Conservation (phyloP, 1,140 invertebrate species). For the Pomacea maculata region DNA sequence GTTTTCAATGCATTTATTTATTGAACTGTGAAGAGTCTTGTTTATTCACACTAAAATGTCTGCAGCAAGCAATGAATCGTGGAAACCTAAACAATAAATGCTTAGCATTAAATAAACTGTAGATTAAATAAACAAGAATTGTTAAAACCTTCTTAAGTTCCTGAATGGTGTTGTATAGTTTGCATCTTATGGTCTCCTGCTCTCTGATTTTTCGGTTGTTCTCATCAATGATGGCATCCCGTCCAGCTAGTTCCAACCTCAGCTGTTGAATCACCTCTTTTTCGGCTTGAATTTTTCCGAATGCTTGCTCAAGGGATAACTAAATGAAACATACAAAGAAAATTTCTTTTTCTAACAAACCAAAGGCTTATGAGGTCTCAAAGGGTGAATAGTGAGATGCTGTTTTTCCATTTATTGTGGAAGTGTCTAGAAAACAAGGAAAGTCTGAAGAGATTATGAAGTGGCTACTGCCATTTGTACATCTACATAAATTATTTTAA, state of each 20-base stretch:
- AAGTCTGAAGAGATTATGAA: no score
- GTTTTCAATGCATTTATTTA: no score
- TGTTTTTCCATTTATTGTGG: not conserved
- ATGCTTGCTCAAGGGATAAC: constrained; percentile 39
- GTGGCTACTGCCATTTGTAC: no score
- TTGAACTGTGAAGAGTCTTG: no score
- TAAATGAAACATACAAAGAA: constrained; percentile 1
- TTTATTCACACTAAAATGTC: no score
- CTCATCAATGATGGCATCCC: constrained; percentile 34
- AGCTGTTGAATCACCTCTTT: constrained; percentile 36
- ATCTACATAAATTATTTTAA: no score
- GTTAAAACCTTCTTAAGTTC: constrained; percentile 65
- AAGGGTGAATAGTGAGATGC: not conserved
- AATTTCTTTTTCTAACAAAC: not conserved
- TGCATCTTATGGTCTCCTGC: constrained; percentile 63
- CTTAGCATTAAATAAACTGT: no score
- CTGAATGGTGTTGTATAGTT: constrained; percentile 67
- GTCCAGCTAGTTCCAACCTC: constrained; percentile 34
- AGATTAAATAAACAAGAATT: not conserved
- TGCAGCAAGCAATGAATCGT: no score
- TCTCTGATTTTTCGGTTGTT: constrained; percentile 40
- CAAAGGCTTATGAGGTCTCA: not conserved
- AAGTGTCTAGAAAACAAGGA: no score
- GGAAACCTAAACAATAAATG: no score
- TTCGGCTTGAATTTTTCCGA: constrained; percentile 30